Conservation (phyloP, 1,140 invertebrate genomes). For the Mactra quadrangularis region DNA sequence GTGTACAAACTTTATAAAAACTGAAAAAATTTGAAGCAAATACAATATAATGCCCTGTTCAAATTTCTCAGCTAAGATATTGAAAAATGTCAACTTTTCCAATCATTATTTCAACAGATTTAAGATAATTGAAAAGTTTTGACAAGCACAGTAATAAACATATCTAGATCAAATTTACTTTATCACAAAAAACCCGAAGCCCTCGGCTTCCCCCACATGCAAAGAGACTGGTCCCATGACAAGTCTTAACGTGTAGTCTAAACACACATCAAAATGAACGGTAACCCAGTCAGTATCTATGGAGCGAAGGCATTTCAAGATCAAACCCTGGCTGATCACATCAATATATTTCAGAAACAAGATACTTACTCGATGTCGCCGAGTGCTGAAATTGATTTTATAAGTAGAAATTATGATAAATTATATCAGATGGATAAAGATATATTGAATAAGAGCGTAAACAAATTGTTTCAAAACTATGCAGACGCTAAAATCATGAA, state of each 20-base stretch:
- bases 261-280: constrained; percentile 40
- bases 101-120: constrained; percentile 21
- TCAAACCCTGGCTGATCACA: constrained; percentile 22
- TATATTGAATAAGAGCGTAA: constrained; percentile 41
- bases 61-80: constrained; percentile 18
- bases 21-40: too few species aligned
- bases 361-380: constrained; percentile 48
- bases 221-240: constrained; percentile 36
- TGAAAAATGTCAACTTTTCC: constrained; percentile 24
- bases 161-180: constrained; percentile 23
- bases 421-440: constrained; percentile 47
- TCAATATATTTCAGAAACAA: constrained; percentile 64
- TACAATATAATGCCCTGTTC: too few species aligned
- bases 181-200: constrained; percentile 15
- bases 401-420: constrained; percentile 60
- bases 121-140: constrained; percentile 40
- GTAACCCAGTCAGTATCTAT: constrained; percentile 48
- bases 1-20: too few species aligned
- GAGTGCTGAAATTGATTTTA: constrained; percentile 63
- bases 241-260: background rate
- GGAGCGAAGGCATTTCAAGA: constrained; percentile 57
- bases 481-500: background rate
- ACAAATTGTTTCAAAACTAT: constrained; percentile 56
- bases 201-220: constrained; percentile 1
- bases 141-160: constrained; percentile 27